Evolutionary conservation across 2,113 vertebrate species (phyloP).

Genomic region (Axis porcinus): DNA sequence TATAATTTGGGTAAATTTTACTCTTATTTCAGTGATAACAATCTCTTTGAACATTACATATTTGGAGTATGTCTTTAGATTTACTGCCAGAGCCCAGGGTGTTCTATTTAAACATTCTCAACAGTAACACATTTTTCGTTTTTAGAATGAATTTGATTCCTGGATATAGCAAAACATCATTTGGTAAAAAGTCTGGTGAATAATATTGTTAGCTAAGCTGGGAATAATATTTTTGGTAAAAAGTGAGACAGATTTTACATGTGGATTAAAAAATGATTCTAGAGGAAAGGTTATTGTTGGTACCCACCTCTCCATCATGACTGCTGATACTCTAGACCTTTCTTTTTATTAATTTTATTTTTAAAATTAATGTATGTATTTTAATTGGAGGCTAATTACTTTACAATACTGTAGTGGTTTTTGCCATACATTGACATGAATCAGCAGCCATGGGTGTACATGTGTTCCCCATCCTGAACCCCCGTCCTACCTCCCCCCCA

Average conservation of each 20-base stretch:
- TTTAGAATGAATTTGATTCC: background rate
- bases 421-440: background rate
- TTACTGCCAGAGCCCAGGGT: background rate
- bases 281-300: background rate
- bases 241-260: background rate
- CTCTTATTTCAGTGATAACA: background rate
- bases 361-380: background rate
- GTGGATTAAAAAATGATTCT: slow-evolving; percentile 11
- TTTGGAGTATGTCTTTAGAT: background rate
- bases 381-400: background rate
- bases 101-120: background rate
- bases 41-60: background rate
- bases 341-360: background rate
- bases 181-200: slow-evolving; percentile 1
- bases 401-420: background rate
- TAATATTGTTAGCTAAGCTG: background rate
- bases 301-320: background rate
- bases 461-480: background rate
- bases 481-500: background rate
- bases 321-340: background rate
- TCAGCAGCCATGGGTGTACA: background rate
- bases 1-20: background rate
- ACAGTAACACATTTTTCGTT: background rate
- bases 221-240: slow-evolving; percentile 16
- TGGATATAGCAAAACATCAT: background rate